Base-by-base conservation (phyloP, 2,888 invertebrate species). In the Microplitis deprimator region DNA sequence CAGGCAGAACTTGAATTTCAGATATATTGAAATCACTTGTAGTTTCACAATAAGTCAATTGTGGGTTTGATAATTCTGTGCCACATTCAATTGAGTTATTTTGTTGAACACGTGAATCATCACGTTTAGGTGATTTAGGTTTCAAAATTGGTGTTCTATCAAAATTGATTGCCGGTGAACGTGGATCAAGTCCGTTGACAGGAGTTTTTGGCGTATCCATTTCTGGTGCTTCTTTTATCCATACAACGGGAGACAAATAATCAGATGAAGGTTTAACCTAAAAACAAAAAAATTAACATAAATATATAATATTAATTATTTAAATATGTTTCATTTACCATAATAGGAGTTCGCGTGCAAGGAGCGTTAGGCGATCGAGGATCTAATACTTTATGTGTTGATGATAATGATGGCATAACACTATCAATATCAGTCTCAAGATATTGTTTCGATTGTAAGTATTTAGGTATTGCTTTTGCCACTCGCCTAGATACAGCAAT, bases 131-230 rank as follows among this genome's bases (percentile, higher is more conserved):
- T n/a, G 85, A 84, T 74, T 81, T 84, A 20, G 85, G 81, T 60
- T 82, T 83, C 50, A 86, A 79, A 77, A 88, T 86, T 1, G 89
- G 89, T 7, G 89, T 89, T 81, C 89, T 85, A 64, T 85, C 83
- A 68, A 89, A 88, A 71, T 86, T 83, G n/a, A 79, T 81, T 1
- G 87, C 85, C n/a, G 89, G 89, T 8, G 89, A 89, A 81, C 89
- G 82, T 6, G 89, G 89, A 79, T 89, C 89, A 1, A 83, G 40
- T 1, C 38, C 64, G 5, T 70, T 17, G 8, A 16, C 5, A 8
- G 13, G 1, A 17, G 79, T 73, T 13, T 78, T 74, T 5, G 78
- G 71, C 3, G 81, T 77, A 40, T 82, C 38, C 76, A 38, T 8
- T 6, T 79, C 79, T 41, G 73, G 59, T 17, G 5, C 20, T 1